Percentiles rank a stretch among this genome's conserved stretches.
phyloP scores from a whole-genome alignment of 2,888 invertebrate species.

The Rotaria macrura region DNA sequence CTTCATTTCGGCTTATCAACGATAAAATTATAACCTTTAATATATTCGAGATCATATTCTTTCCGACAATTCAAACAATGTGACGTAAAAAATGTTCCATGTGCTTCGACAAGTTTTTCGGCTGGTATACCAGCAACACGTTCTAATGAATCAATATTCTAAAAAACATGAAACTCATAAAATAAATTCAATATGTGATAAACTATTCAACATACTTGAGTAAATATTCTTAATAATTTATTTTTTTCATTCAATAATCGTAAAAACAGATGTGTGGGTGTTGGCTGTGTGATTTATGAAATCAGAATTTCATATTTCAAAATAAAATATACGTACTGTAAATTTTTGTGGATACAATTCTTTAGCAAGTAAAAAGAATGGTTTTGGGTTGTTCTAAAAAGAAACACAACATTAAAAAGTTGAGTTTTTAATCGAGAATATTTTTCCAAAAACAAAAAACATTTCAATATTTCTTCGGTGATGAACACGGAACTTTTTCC shows the following conservation, averaged over 20 bases:
- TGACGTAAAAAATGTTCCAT: conserved; percentile 79
- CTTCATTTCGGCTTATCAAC: too few species aligned
- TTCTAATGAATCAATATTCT: conserved; percentile 89
- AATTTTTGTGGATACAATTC: conserved; percentile 75
- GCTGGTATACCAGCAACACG: conserved; percentile 69
- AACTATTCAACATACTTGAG: conserved; percentile 49
- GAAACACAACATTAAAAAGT: too few species aligned
- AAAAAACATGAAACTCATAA: conserved; percentile 40
- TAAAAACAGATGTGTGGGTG: conserved; percentile 79
- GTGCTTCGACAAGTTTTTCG: conserved; percentile 80
- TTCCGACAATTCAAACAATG: conserved; percentile 68
- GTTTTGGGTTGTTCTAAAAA: conserved; percentile 60
- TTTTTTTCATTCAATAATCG: conserved; percentile 71
- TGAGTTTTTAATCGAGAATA: conserved; percentile 52
- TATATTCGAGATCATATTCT: conserved; percentile 67
- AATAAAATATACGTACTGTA: conserved; percentile 50
- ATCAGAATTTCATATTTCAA: neutral
- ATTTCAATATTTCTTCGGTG: neutral
- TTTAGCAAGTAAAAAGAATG: conserved; percentile 79
- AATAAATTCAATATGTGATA: too few species aligned
- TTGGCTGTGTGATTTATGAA: conserved; percentile 58
- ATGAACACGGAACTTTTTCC: too few species aligned
- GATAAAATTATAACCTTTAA: conserved; percentile 60
- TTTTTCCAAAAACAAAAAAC: neutral
- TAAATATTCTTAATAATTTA: conserved; percentile 53